A percentile compares a stretch with the other conserved stretches of the same genome.
Conservation (phyloP, 2,113 vertebrate genomes). For the Miniopterus natalensis region DNA sequence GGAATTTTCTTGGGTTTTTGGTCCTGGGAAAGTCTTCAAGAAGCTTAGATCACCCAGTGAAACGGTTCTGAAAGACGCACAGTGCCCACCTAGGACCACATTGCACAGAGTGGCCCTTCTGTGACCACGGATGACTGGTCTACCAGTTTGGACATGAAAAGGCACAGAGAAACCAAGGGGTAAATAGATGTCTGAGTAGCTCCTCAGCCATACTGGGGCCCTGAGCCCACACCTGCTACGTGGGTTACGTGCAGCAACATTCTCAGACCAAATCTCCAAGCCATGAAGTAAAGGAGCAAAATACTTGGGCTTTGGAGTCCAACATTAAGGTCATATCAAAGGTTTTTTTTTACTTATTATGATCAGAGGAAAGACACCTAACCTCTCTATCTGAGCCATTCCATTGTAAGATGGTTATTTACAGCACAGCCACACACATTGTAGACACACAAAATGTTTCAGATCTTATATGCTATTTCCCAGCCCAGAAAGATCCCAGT, state of each 20-base stretch:
- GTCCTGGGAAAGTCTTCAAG: neutral
- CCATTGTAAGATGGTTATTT: neutral
- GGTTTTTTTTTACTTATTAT: neutral
- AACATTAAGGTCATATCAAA: neutral
- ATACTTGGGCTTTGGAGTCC: neutral
- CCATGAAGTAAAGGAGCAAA: neutral
- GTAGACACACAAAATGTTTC: neutral
- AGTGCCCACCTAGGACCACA: neutral
- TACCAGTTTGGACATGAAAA: neutral
- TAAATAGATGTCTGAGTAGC: neutral
- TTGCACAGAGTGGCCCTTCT: neutral
- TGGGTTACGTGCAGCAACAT: neutral
- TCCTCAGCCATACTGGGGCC: neutral
- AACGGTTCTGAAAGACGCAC: neutral
- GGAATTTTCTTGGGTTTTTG: neutral
- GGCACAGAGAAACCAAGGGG: neutral
- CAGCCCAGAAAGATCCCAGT: neutral
- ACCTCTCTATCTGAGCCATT: neutral
- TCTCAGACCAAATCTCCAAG: neutral
- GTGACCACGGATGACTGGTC: neutral
- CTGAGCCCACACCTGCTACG: too few species aligned
- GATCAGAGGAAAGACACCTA: neutral
- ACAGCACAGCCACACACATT: neutral
- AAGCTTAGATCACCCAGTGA: neutral
- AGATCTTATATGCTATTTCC: neutral